Evolutionary conservation across 1,140 invertebrate species (phyloP), one percentile per base, ranked within the genome.

Genomic region (Pseudomyrmex dendroicus): DNA sequence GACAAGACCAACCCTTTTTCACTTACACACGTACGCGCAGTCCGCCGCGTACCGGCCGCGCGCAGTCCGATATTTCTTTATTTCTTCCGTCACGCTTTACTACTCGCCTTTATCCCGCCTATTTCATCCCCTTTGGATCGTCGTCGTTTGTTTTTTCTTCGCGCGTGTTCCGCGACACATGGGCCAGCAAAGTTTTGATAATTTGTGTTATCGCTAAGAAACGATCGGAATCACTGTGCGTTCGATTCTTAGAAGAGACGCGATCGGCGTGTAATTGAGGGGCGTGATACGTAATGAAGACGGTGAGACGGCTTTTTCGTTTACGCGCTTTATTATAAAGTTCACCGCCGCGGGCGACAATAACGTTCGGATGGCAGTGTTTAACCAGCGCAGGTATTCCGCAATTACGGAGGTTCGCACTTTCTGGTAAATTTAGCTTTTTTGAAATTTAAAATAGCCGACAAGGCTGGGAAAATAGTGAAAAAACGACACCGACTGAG

Each of bases 1-100:
- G 87, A 84, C 88, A 88, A 89, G 86, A 88, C 57, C 90, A 91
- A 92, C 90, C 90, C 89, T 91, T 91, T 35, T 91, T 88, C 90
- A 82, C 86, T 88, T 89, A 84, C 83, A 88, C 83, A 88, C 80
- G 72, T 72, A 35, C 12, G 57, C 72, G 48, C 25, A 57, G 54
- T 17, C 77, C 77, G 52, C 44, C 59, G 52, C 20, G 46, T 70
- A 67, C 44, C 73, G 62, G 66, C 63, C 50, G 9, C 22, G 17
- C 17, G 25, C 12, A 22, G 7, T 57, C 56, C 62, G 83, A 90
- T 88, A 89, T 70, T 86, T 89, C 85, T 89, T 89, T 85, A 85
- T 89, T 82, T 73, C 74, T 80, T 72, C 50, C 57, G 78, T 52
- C 46, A 62, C 44, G 20, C 25, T 87, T 67, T 46, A 22, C 59